Base-by-base conservation (phyloP, 2,888 invertebrate genomes). In the Coleophora flavipennella region DNA sequence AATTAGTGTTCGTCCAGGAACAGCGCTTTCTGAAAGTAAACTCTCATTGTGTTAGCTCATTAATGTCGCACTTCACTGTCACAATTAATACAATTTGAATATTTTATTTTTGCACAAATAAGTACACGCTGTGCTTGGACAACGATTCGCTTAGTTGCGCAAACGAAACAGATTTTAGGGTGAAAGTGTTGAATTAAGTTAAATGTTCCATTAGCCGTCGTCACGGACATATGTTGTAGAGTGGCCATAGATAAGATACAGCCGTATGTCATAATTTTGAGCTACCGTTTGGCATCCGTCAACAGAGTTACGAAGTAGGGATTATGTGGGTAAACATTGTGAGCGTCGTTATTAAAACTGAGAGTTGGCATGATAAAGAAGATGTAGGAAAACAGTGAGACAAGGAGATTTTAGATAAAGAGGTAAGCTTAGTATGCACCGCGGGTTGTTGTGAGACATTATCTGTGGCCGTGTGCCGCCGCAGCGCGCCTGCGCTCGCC, bases 161-260 rank as follows among this genome's bases (percentile, higher is more conserved):
- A 62, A 69, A 65, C 59, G 58, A 59, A 62, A 62, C 55, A 57
- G 62, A 61, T 74, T 76, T 80, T 70, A 71, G 70, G 70, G 57
- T 53, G 57, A 71, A 73, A 76, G 70, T 78, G 76, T 80, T 77
- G 69, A 71, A 69, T 73, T 70, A 68, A 65, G 58, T 53, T 53
- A 67, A 67, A 62, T 56, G 62, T 57, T 77, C 78, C 80, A 81
- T 83, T 84, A 83, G 60, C 65, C 71, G 64, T 55, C 62, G 65
- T 58, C 46, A 56, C 65, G 61, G 72, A 70, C 84, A 84, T 83
- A 80, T 81, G 83, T 69, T 69, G 67, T 65, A 61, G 69, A 83
- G 83, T 83, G 78, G 71, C 51, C 67, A 68, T 51, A 72, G 84
- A 84, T 84, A 83, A 84, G 84, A 83, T 83, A 83, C 72, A 78